phyloP scores from a whole-genome alignment of 2,797 vertebrate species.

The Enteromius viviparus region DNA sequence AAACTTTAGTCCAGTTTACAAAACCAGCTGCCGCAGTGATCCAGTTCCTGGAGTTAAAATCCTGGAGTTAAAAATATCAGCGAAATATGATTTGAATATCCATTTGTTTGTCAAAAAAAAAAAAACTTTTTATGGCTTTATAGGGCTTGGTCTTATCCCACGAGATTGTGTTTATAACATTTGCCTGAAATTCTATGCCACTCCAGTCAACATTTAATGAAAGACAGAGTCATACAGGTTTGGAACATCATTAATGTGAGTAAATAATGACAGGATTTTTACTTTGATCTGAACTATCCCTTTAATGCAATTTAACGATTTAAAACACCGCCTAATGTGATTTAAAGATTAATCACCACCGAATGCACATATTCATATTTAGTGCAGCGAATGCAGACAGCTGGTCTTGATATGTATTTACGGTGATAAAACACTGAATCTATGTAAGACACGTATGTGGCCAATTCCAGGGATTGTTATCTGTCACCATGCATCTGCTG shows the following conservation, averaged over 20 bases:
- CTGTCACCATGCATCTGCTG: constrained; percentile 28
- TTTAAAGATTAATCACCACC: background rate
- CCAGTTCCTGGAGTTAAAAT: background rate
- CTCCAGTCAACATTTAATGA: constrained; percentile 11
- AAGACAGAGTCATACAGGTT: background rate
- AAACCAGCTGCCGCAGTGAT: background rate
- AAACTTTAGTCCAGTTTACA: background rate
- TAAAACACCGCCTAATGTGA: background rate
- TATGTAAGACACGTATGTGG: constrained; percentile 16
- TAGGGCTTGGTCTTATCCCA: background rate
- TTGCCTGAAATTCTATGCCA: background rate
- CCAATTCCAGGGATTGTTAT: constrained; percentile 25
- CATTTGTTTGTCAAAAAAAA: background rate
- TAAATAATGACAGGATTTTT: background rate
- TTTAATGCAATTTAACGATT: background rate
- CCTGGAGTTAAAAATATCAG: background rate
- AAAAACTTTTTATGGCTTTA: background rate
- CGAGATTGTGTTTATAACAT: background rate
- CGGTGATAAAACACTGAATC: background rate
- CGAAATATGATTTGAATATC: background rate
- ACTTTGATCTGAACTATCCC: background rate
- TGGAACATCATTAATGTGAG: background rate
- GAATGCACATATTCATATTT: background rate
- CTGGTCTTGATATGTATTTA: constrained; percentile 8
- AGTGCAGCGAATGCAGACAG: background rate